These are phyloP conservation scores for Dasypus novemcinctus DNA, from an alignment of 2,113 vertebrate genomes.

Conservation along the genomic window DNA sequence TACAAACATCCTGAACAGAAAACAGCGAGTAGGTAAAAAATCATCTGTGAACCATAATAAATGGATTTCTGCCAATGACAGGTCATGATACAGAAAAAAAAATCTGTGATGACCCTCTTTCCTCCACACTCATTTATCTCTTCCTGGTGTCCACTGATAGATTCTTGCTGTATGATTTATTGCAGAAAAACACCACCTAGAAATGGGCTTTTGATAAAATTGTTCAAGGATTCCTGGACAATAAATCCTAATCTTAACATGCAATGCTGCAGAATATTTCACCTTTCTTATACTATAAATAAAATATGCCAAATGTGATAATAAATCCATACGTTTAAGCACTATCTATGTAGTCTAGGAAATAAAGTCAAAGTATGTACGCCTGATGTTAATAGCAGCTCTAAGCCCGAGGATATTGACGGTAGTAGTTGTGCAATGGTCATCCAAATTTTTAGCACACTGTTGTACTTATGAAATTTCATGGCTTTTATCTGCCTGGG, in stretches of 20 bases:
- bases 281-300: slow-evolving; percentile 98
- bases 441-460: slow-evolving; percentile 79
- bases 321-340: slow-evolving; percentile 95
- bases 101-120: slow-evolving; percentile 98
- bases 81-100: slow-evolving; percentile 93
- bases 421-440: slow-evolving; percentile 77
- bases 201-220: slow-evolving; percentile 99
- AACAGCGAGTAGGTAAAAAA: slow-evolving; percentile 91
- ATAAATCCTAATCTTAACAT: slow-evolving; percentile 99
- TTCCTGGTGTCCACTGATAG: slow-evolving; percentile 97
- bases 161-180: slow-evolving; percentile 98
- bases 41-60: slow-evolving; percentile 93
- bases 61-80: slow-evolving; percentile 91
- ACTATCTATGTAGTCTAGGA: slow-evolving; percentile 89
- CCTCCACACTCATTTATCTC: slow-evolving; percentile 98
- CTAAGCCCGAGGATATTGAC: slow-evolving; percentile 79
- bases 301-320: slow-evolving; percentile 92
- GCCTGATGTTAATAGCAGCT: slow-evolving; percentile 79
- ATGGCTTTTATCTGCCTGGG: slow-evolving; percentile 73
- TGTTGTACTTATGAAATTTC: slow-evolving; percentile 77
- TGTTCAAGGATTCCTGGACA: slow-evolving; percentile 99
- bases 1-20: slow-evolving; percentile 89
- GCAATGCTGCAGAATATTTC: slow-evolving; percentile 94
- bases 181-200: slow-evolving; percentile 97
- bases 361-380: slow-evolving; percentile 84